Evolutionary conservation across 2,113 vertebrate species (phyloP).

Genomic region (Glareola pratincola): DNA sequence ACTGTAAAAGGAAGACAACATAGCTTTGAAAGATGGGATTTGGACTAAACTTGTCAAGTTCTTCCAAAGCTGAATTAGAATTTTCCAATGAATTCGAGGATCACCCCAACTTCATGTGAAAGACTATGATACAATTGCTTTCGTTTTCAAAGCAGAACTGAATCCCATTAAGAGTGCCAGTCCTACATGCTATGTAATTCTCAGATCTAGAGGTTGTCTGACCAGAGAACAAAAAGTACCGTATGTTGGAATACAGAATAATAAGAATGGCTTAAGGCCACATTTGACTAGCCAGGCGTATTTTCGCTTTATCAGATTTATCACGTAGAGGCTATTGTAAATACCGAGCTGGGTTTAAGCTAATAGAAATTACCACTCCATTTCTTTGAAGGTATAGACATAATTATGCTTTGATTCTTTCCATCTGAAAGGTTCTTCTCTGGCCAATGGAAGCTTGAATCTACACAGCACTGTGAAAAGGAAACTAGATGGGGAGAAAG

Average conservation of each 20-base stretch:
- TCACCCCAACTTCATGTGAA: background rate
- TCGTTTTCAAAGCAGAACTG: background rate
- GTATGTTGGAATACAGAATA: background rate
- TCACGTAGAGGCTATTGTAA: background rate
- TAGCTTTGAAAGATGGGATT: background rate
- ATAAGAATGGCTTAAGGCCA: background rate
- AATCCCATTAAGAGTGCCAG: background rate
- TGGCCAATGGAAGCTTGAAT: constrained; percentile 85
- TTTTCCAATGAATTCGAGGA: background rate
- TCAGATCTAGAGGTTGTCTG: background rate
- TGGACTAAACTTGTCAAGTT: background rate
- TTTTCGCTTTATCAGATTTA: background rate
- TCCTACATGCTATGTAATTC: background rate
- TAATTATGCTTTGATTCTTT: constrained; percentile 49
- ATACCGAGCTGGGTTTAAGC: background rate
- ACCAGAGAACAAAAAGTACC: background rate
- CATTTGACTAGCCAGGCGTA: background rate
- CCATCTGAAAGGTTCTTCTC: constrained; percentile 77
- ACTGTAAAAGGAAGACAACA: background rate
- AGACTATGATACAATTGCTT: background rate
- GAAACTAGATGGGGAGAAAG: constrained; percentile 90
- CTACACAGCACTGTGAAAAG: constrained; percentile 89
- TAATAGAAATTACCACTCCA: background rate
- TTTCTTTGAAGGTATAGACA: background rate
- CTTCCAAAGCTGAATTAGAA: background rate